phyloP scores from a whole-genome alignment of 1,140 invertebrate species.

The Potamilus streckersoni region DNA sequence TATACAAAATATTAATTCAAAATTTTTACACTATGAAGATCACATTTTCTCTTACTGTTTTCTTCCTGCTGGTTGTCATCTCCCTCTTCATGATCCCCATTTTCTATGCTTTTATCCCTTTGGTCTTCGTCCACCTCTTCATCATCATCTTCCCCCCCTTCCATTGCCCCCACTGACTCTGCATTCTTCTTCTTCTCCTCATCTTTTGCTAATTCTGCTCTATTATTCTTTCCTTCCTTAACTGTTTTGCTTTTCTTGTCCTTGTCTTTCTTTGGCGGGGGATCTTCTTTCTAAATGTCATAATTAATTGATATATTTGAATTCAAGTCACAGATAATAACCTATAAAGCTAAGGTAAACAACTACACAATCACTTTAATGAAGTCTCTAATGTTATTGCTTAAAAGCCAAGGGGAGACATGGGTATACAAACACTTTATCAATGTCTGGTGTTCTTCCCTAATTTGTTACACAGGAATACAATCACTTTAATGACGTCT shows the following conservation, averaged over 20 bases:
- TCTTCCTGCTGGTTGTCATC: not conserved
- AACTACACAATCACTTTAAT: too few species aligned
- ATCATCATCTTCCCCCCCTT: not conserved
- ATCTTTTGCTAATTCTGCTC: not conserved
- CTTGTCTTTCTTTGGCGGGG: constrained; percentile 7
- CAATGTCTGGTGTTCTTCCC: too few species aligned
- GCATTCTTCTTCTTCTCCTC: constrained; percentile 1
- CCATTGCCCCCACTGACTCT: constrained; percentile 2
- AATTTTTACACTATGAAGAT: not conserved
- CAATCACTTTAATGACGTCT: too few species aligned
- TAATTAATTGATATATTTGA: not conserved
- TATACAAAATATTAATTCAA: not conserved
- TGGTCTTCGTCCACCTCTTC: not conserved
- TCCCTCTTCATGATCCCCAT: not conserved
- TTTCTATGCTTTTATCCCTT: not conserved
- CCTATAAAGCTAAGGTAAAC: too few species aligned
- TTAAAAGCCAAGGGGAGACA: too few species aligned
- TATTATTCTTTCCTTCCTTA: not conserved
- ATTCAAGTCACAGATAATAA: too few species aligned
- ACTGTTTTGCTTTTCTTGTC: constrained; percentile 7
- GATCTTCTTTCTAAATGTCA: constrained; percentile 9
- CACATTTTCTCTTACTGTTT: not conserved
- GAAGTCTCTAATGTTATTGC: too few species aligned
- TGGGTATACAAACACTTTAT: too few species aligned
- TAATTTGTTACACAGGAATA: too few species aligned